A percentile compares a stretch with the other conserved stretches of the same genome.
Conservation (phyloP, 2,113 vertebrate genomes). For the Phaethon lepturus region DNA sequence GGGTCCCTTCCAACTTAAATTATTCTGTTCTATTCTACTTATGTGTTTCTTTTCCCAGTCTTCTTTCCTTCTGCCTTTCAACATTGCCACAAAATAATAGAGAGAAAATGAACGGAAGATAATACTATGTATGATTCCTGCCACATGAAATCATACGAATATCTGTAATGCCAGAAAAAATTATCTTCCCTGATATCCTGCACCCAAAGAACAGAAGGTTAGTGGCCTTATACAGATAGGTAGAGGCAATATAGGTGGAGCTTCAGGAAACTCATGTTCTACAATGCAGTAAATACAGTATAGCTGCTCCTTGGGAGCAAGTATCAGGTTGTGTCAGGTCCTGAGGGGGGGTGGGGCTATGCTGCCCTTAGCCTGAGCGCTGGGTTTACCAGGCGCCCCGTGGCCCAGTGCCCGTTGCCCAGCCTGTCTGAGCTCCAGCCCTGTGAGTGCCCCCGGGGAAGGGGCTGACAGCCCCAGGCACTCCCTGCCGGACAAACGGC, state of each 20-base stretch:
- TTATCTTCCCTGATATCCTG: background rate
- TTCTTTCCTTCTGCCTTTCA: background rate
- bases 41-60: background rate
- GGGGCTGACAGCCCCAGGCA: background rate
- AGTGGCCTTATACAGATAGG: background rate
- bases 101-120: background rate
- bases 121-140: background rate
- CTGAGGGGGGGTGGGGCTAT: too few species aligned
- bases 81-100: background rate
- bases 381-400: background rate
- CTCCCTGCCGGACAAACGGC: fast-evolving
- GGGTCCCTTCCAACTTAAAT: background rate
- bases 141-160: background rate
- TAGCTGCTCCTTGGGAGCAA: background rate
- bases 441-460: fast-evolving
- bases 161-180: background rate
- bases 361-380: fast-evolving
- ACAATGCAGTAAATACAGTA: background rate
- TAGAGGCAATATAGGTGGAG: background rate
- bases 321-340: background rate
- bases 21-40: background rate
- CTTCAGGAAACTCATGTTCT: background rate
- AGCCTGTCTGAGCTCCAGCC: too few species aligned
- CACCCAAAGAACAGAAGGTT: background rate
- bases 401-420: too few species aligned